phyloP scores from a whole-genome alignment of 2,888 invertebrate genomes.

The Acanthopleura granulata region DNA sequence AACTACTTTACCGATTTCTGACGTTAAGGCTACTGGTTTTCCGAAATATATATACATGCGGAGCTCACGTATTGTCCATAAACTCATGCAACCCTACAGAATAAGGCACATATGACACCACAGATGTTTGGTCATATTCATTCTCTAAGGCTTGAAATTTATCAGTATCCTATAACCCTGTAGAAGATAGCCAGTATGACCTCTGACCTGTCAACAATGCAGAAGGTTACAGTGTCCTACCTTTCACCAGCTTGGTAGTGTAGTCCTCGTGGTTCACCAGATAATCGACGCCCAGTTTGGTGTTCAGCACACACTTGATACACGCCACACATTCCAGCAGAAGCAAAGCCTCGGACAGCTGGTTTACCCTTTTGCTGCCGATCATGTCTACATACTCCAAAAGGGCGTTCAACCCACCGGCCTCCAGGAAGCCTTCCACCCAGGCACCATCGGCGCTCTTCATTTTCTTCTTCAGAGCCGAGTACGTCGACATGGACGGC shows the following conservation, averaged over 20 bases:
- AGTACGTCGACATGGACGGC: conserved; percentile 48
- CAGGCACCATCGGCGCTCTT: conserved; percentile 51
- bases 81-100: too few relatives aligned
- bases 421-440: conserved; percentile 64
- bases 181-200: neutral
- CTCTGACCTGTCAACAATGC: neutral
- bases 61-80: too few relatives aligned
- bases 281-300: conserved; percentile 92
- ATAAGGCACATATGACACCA: too few relatives aligned
- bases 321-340: conserved; percentile 66
- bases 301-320: conserved; percentile 79
- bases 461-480: conserved; percentile 59
- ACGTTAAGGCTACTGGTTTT: too few relatives aligned
- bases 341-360: conserved; percentile 62
- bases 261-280: conserved; percentile 95
- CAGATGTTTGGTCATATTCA: too few relatives aligned
- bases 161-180: neutral
- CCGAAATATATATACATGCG: too few relatives aligned
- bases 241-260: conserved; percentile 88
- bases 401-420: conserved; percentile 53
- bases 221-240: conserved; percentile 61
- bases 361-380: conserved; percentile 55
- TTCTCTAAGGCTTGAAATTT: too few relatives aligned
- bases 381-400: conserved; percentile 59
- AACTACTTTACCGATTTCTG: too few relatives aligned